phyloP scores from a whole-genome alignment of 2,113 vertebrate species.

The Thinocorus orbignyianus region DNA sequence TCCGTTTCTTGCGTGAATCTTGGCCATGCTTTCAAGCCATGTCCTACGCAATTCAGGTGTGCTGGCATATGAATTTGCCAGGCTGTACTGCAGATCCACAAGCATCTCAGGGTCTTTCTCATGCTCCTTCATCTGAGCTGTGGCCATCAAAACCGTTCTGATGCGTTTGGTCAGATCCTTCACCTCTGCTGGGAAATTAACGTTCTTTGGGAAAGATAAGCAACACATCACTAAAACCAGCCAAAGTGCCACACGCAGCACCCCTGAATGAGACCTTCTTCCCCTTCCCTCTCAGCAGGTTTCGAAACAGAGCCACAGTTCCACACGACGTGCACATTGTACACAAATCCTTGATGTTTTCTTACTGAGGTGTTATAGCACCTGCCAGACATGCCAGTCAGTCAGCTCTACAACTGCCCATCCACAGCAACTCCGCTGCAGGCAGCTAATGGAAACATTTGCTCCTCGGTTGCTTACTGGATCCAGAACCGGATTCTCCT shows the following conservation, averaged over 20 bases:
- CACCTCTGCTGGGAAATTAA: conserved; percentile 93
- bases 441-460: neutral
- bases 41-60: conserved; percentile 94
- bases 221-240: conserved; percentile 31
- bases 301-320: neutral
- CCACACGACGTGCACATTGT: neutral
- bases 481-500: neutral
- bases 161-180: conserved; percentile 98
- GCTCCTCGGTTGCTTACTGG: neutral
- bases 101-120: conserved; percentile 99
- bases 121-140: conserved; percentile 98
- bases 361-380: neutral
- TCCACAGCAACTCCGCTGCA: neutral
- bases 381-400: neutral
- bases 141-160: conserved; percentile 96
- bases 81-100: conserved; percentile 96
- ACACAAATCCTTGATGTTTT: neutral
- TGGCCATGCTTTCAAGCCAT: conserved; percentile 99
- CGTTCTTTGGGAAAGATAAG: conserved; percentile 86
- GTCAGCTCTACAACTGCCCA: neutral
- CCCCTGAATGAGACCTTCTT: neutral
- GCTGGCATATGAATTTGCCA: conserved; percentile 97
- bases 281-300: neutral
- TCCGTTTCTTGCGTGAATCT: conserved; percentile 93
- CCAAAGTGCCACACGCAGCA: neutral